Base-by-base conservation (phyloP, 2,797 vertebrate genomes). In the Sebastes kiyomatsui region DNA sequence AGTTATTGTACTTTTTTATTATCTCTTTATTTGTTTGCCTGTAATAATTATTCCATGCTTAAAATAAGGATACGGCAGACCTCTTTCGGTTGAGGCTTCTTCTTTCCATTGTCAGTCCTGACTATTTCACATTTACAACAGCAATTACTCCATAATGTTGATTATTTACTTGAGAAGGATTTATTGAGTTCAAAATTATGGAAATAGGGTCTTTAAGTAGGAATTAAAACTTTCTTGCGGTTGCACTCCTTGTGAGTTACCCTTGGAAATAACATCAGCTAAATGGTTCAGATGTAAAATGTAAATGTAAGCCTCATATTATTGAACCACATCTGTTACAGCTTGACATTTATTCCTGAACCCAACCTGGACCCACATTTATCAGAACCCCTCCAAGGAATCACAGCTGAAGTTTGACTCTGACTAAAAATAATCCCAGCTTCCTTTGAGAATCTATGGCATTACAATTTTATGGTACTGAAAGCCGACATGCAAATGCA, bases 301-400 rank as follows among this genome's bases (percentile, higher is more conserved):
- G 18, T 49, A 49, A 49, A 49, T 54, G 52, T 22, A 22, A 54
- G 35, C 27, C 42, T 66, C 60, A 67, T 73, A 69, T 78, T 38
- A 59, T 7, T 65, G 33, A 66, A 76, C 16, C 27, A 81, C 27
- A 71, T 59, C 59, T 46, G 30, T 75, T 62, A 54, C 18, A 73
- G 32, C n/a, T 27, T 85, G 72, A 67, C 77, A 67, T 82, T 72
- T 75, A 84, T 75, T 67, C 49, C 66, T 75, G 30, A 85, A 67
- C 78, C 30, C 16, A 9, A 52, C 28, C 52, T 42, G 64, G 56
- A 75, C 42, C 62, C 67, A 72, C 67, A 82, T 77, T 75, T 66
- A 69, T 81, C 64, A 81, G 66, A 81, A 55, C 55, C 28, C 46
- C n/a, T 76, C 32, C 38, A 7, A 79, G 54, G 65, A 67, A 70